Base-by-base conservation (phyloP, 2,888 invertebrate genomes). In the Bedellia somnulentella region DNA sequence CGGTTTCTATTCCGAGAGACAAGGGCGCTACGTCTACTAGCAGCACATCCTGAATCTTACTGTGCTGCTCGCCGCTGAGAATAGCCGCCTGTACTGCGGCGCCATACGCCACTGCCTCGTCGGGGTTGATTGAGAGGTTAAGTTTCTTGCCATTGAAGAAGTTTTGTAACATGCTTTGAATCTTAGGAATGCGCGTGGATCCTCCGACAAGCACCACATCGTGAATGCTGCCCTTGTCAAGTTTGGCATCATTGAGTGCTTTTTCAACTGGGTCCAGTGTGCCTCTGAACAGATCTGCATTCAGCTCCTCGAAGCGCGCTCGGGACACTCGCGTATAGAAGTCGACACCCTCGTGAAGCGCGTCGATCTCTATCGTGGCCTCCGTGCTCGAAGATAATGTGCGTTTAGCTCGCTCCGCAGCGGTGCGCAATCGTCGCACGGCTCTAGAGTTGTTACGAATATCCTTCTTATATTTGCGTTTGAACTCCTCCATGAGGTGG, bases 151-250 rank as follows among this genome's bases (percentile, higher is more conserved):
- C 85, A 41, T 80, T 80, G 78, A 89, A 89, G 71, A 83, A 88
- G 57, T 84, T 85, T 57, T 86, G 82, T 15, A 89, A 61, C 52
- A 89, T 75, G 39, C 64, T 83, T 52, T 89, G 89, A 28, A 89
- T 82, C 53, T 89, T 89, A 1, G 89, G 89, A 29, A 89, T 89
- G 29, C 88, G 81, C 1, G 86, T 89, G 0, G 88, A 88, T 12
- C 88, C 90, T 9, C 91, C 90, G 15, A 91, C 90, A 8, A 91
- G 70, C 0, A 90, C 89, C 3, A 90, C 83, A 41, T 90, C 89
- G 45, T 90, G 80, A 32, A 90, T 87, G 13, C 80, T 71, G 29
- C 75, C 71, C 51, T 90, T 89, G 60, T 88, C 88, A 58, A 90
- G 63, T 49, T 89, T 87, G 1, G 90, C 89, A 47, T 91, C 90